phyloP scores from a whole-genome alignment of 1,140 invertebrate species.

The Aphidius gifuensis region DNA sequence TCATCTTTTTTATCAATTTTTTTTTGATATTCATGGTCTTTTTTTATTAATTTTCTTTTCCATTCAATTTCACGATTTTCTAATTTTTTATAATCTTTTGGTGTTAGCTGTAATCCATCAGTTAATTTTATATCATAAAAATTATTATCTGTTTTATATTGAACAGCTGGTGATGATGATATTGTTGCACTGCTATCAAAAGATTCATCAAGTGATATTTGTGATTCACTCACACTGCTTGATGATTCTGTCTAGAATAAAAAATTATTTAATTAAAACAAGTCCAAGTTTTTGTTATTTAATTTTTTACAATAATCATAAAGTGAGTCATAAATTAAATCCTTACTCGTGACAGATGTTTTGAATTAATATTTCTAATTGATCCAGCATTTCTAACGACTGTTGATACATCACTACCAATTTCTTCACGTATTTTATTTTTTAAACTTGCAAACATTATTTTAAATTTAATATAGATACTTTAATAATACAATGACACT shows the following conservation, averaged over 20 bases:
- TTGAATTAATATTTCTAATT: conserved; percentile 57
- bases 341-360: conserved; percentile 51
- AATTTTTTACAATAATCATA: no score
- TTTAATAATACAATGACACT: no score
- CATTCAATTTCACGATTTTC: conserved; percentile 59
- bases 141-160: conserved; percentile 41
- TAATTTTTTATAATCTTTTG: conserved; percentile 52
- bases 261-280: neutral
- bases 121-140: conserved; percentile 42
- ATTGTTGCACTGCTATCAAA: conserved; percentile 38
- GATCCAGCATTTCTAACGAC: conserved; percentile 56
- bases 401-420: conserved; percentile 64
- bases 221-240: conserved; percentile 60
- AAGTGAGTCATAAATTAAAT: conserved; percentile 1
- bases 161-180: conserved; percentile 35
- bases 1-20: conserved; percentile 60
- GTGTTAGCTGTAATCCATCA: conserved; percentile 45
- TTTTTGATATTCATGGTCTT: conserved; percentile 59
- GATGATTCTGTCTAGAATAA: conserved; percentile 53
- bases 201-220: conserved; percentile 48
- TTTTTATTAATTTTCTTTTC: conserved; percentile 52
- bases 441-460: conserved; percentile 64
- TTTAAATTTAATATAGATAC: no score
- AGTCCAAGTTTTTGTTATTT: neutral
- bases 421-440: conserved; percentile 73